phyloP scores from a whole-genome alignment of 2,888 invertebrate genomes.

The Cephus pygmeus region DNA sequence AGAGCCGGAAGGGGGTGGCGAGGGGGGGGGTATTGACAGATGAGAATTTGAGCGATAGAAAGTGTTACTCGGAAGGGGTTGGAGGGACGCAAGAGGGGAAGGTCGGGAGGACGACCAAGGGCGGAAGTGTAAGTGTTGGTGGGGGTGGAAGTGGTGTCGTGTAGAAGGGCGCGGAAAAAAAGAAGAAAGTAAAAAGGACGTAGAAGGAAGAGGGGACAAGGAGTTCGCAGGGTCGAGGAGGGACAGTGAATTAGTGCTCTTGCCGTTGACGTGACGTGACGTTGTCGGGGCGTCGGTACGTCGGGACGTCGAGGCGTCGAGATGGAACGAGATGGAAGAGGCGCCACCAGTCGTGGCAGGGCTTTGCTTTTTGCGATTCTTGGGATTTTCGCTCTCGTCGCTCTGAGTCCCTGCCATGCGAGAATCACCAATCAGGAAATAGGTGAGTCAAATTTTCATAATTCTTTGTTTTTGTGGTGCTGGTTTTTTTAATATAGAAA shows the following conservation, averaged over 20 bases:
- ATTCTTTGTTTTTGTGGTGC: background rate
- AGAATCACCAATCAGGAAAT: conserved; percentile 61
- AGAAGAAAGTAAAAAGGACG: conserved; percentile 16
- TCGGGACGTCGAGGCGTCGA: conserved; percentile 43
- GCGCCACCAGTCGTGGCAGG: conserved; percentile 23
- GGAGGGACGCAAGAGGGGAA: conserved; percentile 5
- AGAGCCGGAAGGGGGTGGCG: background rate
- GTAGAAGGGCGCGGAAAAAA: conserved; percentile 7
- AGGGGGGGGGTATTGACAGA: conserved; percentile 35
- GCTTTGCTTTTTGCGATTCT: conserved; percentile 15
- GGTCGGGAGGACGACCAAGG: conserved; percentile 6
- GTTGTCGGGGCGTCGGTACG: conserved; percentile 39
- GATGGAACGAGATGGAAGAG: conserved; percentile 43
- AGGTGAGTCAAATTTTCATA: conserved; percentile 47
- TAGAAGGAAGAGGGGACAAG: conserved; percentile 9
- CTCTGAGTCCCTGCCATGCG: conserved; percentile 35
- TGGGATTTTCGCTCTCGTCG: conserved; percentile 34
- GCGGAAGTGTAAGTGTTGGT: conserved; percentile 17
- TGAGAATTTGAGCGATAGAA: conserved; percentile 44
- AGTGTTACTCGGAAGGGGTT: conserved; percentile 38
- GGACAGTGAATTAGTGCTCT: conserved; percentile 28
- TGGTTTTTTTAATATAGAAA: background rate
- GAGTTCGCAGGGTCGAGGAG: conserved; percentile 4
- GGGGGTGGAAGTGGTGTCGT: background rate
- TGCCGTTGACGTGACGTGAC: conserved; percentile 41